Conservation (phyloP, 2,888 invertebrate species). For the Anoplius nigerrimus region DNA sequence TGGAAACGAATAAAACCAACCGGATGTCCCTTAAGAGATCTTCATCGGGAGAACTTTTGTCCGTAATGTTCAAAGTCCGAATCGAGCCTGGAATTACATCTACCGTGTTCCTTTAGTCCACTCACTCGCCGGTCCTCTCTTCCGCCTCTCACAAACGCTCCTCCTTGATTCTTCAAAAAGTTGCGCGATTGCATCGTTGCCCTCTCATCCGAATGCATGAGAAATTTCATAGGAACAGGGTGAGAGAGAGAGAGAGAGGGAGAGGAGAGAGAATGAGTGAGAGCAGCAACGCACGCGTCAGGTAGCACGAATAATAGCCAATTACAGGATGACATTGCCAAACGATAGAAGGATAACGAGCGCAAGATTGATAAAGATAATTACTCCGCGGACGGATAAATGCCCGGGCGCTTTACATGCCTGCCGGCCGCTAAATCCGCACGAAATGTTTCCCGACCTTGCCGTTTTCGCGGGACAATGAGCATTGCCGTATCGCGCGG, state of each 20-base stretch:
- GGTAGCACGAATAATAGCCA: too few relatives aligned
- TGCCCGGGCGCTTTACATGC: too few relatives aligned
- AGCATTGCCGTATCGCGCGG: too few relatives aligned
- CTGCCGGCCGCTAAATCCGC: too few relatives aligned
- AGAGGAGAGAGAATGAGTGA: not conserved
- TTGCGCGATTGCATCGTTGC: conserved; percentile 8
- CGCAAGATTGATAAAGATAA: too few relatives aligned
- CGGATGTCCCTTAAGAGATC: conserved; percentile 50
- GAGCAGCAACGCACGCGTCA: not conserved
- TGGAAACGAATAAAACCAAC: conserved; percentile 50
- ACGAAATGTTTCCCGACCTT: too few relatives aligned
- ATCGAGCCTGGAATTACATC: conserved; percentile 39
- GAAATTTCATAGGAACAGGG: not conserved
- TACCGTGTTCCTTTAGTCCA: conserved; percentile 9
- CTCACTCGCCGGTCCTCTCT: too few relatives aligned
- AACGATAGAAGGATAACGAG: too few relatives aligned
- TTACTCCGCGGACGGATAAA: too few relatives aligned
- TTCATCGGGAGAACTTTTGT: conserved; percentile 48
- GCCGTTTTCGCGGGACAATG: too few relatives aligned
- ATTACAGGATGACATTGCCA: too few relatives aligned
- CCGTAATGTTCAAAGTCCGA: conserved; percentile 35
- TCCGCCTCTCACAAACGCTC: not conserved
- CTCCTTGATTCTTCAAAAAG: conserved; percentile 5
- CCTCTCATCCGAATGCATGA: conserved; percentile 11
- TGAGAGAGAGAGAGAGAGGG: conserved; percentile 2